Evolutionary conservation across 1,140 invertebrate species (phyloP), one percentile per base, ranked within the genome.

Genomic region (Drosophila persimilis): DNA sequence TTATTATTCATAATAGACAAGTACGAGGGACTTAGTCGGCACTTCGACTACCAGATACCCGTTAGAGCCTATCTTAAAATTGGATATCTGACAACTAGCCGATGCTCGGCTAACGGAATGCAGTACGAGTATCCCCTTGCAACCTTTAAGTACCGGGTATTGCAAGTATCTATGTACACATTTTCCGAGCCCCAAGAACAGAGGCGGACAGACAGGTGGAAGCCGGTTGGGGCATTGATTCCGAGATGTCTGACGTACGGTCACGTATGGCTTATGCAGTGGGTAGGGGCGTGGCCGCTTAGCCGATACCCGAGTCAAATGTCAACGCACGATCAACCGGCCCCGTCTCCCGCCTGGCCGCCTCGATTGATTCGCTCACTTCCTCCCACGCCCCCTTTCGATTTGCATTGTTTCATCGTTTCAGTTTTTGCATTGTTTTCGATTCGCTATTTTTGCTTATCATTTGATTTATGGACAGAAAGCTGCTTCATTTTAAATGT

Each of bases 1-100:
- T 63, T 70, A 70, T 62, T 80, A 78, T 77, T 59, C 73, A 81
- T 80, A 73, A 66, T 76, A 39, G 35, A 39, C 35, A 39, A 39
- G 11, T 39, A 39, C 11, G 35, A 13, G 11, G 11, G 11, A 11
- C 3, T 13, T 1, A 13, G 11, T 13, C 11, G 35, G 11, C 1
- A 13, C 13, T 39, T 5, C 35, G 11, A 39, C 11, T 4, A 5
- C 11, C 11, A 39, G 11, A 39, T 39, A 39, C 35, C 35, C 35
- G 11, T 13, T 5, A 39, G 11, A 11, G 4, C 9, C 9, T 0
- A 35, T 35, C 31, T 3, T 11, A 11, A 76, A 59, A 74, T 63
- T 20, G 0, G 2, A 20, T 50, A 67, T 60, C 8, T 46, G 2
- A 29, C 7, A 6, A 1, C 29, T 7, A 29, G 29, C 29, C 1